phyloP scores from a whole-genome alignment of 2,113 vertebrate genomes.

The Vidua chalybeata region DNA sequence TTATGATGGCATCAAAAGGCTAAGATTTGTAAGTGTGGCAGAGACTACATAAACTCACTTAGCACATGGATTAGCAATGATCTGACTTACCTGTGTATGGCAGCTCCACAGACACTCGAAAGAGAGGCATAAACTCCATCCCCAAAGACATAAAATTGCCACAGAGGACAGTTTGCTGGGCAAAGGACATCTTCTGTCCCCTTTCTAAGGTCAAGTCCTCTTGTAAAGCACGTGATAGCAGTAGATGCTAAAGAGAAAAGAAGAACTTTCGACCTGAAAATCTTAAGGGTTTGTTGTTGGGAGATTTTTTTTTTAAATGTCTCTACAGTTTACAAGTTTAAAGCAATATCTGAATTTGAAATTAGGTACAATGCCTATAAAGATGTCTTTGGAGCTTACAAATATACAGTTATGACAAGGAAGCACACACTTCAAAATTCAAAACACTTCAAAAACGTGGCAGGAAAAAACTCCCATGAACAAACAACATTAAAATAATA shows the following conservation, averaged over 20 bases:
- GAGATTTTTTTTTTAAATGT: neutral
- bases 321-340: neutral
- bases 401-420: neutral
- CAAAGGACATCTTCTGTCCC: slow-evolving; percentile 81
- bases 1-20: neutral
- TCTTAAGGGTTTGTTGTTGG: neutral
- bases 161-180: slow-evolving; percentile 80
- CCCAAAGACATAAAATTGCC: slow-evolving; percentile 86
- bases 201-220: slow-evolving; percentile 82
- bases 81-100: slow-evolving; percentile 84
- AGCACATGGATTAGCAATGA: neutral
- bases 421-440: neutral
- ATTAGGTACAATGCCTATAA: neutral
- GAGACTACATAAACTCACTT: neutral
- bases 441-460: neutral
- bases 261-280: neutral
- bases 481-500: neutral
- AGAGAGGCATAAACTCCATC: slow-evolving; percentile 87
- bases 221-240: slow-evolving; percentile 83
- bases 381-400: neutral
- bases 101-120: slow-evolving; percentile 92
- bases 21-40: neutral
- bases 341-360: neutral
- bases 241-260: slow-evolving; percentile 70
- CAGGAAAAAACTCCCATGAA: neutral